Base-by-base conservation (phyloP, 1,140 invertebrate genomes). In the Pseudoatta argentina region DNA sequence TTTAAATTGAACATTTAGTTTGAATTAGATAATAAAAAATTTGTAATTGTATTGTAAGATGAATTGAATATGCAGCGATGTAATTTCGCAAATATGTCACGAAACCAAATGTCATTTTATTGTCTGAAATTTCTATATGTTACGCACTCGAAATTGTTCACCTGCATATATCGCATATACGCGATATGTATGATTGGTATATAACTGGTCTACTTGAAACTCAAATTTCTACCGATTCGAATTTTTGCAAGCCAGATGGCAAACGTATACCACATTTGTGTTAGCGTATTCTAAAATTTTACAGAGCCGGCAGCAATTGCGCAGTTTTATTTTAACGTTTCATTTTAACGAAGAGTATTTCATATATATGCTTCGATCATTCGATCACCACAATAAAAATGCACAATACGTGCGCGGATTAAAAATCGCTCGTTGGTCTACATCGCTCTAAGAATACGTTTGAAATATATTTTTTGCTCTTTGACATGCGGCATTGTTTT, bases 221-320 rank as follows among this genome's bases (percentile, higher is more conserved):
- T 73, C 21, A 71, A 83, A 61, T 73, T 83, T 83, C n/a, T 61
- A 51, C 14, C 55, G 18, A 83, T 61, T 44, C 21, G 24, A 83
- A 75, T 75, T 83, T 83, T 83, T 51, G 27, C 79, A 83, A 83
- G 30, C 48, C 48, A 81, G 64, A 55, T 69, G 48, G 77, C 21
- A 51, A 51, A n/a, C 18, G 44, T 63, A 30, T 21, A 30, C 24
- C 39, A 30, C 55, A 61, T 51, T 61, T 48, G 55, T 51, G 55
- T 48, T 63, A 61, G 39, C 79, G 69, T 44, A 75, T 73, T 51
- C 24, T 61, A 61, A 83, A 83, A 48, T 73, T 71, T 30, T 59
- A 44, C 79, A 57, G n/a, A n/a, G 16, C 69, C 24, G 44, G 66
- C 55, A 61, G 34, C 79, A 48, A 51, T 63, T 27, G 55, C n/a